Evolutionary conservation across 2,888 invertebrate genomes (phyloP), one percentile per base, ranked within the genome.

Genomic region (Netelia fuscicornis): DNA sequence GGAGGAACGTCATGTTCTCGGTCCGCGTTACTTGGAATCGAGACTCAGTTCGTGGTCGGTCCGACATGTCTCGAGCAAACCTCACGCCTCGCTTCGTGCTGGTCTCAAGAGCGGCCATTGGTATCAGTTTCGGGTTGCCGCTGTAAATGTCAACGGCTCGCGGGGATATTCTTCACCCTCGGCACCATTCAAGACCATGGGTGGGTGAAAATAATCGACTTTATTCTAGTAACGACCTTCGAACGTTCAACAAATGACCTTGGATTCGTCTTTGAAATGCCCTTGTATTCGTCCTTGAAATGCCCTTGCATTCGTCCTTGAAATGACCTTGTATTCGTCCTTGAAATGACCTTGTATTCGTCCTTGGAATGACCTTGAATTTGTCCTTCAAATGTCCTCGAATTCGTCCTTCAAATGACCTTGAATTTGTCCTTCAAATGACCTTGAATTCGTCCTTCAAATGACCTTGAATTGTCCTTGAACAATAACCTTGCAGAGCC

Each of bases 61-160:
- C n/a, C 91, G 95, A 58, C 92, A 91, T 48, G 88, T 91, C 30
- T 90, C 91, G 20, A 89, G 90, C 85, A 95, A 95, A 88, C 94
- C 95, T 0, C 95, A 94, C 86, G 94, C 95, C 1, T 94, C 95
- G 0, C 92, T 96, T 11, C 95, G 95, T 25, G 95, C 95, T 78
- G 92, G 95, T 44, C 92, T 96, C 70, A 96, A 96, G 90, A 96
- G 96, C 0, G 97, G 97, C 2, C 95, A 96, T 70, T 97, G 97
- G 97, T 97, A 97, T 93, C 96, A 97, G 88, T 97, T 97, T 90
- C 95, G 97, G n/a, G 96, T 97, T 3, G 97, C 97, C 0, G 96
- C 97, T 0, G 95, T 97, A 2, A 97, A 96, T 90, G 95, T 95
- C 0, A 95, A 96, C 72, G 97, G 97, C 0, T 96, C 97, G 3